Evolutionary conservation across 2,797 vertebrate species (phyloP).

Genomic region (Mus minutoides): DNA sequence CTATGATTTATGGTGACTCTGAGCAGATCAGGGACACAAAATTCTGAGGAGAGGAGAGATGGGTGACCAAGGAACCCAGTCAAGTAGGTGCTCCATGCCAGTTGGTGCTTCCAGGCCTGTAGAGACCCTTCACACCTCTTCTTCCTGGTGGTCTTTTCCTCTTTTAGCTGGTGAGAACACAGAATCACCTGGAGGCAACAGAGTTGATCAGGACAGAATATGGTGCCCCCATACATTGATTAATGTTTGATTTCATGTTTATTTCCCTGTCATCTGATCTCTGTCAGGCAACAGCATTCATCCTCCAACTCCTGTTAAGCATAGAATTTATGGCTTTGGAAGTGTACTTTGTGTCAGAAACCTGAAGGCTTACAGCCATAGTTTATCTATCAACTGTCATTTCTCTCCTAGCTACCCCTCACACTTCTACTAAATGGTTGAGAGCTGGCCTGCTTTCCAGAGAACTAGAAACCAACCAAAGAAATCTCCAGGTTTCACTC

Average conservation of each 20-base stretch:
- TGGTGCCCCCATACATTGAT: neutral
- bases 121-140: neutral
- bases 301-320: neutral
- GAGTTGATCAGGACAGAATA: too few relatives aligned
- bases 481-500: neutral
- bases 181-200: neutral
- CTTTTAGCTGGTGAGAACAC: neutral
- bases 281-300: neutral
- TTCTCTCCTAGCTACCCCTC: neutral
- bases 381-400: too few relatives aligned
- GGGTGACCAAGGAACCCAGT: neutral
- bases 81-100: neutral
- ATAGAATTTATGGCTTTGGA: neutral
- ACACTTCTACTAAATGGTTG: neutral
- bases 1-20: neutral
- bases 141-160: neutral
- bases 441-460: neutral
- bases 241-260: neutral
- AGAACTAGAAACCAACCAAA: neutral
- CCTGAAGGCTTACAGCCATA: neutral
- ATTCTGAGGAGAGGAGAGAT: neutral
- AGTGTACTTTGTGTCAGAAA: neutral
- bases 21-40: too few relatives aligned
- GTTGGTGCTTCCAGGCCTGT: neutral
- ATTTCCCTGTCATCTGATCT: too few relatives aligned